These are phyloP conservation scores for Neosalanx taihuensis DNA, from an alignment of 2,797 vertebrate genomes.

Conservation along the genomic window DNA sequence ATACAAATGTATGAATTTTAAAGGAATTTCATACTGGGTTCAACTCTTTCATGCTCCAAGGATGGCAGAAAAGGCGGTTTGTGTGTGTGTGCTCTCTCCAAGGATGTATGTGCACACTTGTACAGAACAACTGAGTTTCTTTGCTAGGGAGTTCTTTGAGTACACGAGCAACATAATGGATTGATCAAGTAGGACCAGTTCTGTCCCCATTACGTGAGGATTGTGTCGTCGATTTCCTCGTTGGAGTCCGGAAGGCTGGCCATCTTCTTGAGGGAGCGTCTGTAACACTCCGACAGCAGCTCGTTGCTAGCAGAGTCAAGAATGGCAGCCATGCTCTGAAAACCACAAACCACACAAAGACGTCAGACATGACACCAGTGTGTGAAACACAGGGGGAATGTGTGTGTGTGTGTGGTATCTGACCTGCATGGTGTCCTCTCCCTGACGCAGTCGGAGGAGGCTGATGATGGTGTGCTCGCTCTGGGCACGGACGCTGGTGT, in stretches of 20 bases:
- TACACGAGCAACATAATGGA: conserved; percentile 19
- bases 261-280: conserved; percentile 91
- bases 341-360: neutral
- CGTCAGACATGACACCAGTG: neutral
- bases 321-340: conserved; percentile 85
- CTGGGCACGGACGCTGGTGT: conserved; percentile 92
- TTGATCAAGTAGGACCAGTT: conserved; percentile 25
- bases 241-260: conserved; percentile 83
- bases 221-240: conserved; percentile 96
- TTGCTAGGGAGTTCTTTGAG: conserved; percentile 30
- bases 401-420: conserved; percentile 10
- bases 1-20: conserved; percentile 9
- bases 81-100: conserved; percentile 39
- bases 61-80: conserved; percentile 36
- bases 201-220: conserved; percentile 84
- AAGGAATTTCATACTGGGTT: conserved; percentile 32
- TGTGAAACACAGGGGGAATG: neutral
- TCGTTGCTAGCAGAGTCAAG: conserved; percentile 92
- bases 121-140: conserved; percentile 31
- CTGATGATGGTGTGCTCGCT: conserved; percentile 95
- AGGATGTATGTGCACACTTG: conserved; percentile 25
- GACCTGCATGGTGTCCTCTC: conserved; percentile 88
- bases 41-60: conserved; percentile 39
- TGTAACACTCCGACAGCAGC: conserved; percentile 85
- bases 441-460: conserved; percentile 85